phyloP scores from a whole-genome alignment of 2,888 invertebrate genomes.

The Eudemis profundana region DNA sequence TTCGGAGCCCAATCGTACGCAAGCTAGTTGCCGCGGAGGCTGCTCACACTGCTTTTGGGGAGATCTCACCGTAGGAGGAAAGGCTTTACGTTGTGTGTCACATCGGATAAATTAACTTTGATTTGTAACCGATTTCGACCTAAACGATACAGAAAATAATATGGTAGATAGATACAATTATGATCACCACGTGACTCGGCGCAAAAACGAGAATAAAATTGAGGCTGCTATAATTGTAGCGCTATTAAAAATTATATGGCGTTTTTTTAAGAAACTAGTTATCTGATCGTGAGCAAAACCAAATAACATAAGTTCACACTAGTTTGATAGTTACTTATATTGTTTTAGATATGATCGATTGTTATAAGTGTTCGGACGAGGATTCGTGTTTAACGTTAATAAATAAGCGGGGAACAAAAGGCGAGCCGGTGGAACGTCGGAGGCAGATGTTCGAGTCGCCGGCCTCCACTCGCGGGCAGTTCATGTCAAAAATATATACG shows the following conservation, averaged over 20 bases:
- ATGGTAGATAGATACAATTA: conserved; percentile 1
- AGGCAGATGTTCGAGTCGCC: conserved; percentile 9
- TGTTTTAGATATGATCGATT: conserved; percentile 9
- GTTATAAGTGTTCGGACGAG: not conserved
- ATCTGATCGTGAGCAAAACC: conserved; percentile 12
- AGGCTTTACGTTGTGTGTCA: not conserved
- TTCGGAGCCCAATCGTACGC: conserved; percentile 52
- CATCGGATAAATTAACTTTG: not conserved
- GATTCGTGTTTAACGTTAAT: conserved; percentile 17
- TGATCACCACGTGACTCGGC: conserved; percentile 9
- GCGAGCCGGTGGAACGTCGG: conserved; percentile 1
- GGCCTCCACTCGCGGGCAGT: not conserved
- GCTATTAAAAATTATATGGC: conserved; percentile 25
- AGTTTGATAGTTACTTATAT: conserved; percentile 6
- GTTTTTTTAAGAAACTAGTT: conserved; percentile 15
- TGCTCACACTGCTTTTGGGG: not conserved
- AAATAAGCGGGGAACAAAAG: conserved; percentile 16
- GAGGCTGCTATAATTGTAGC: conserved; percentile 21
- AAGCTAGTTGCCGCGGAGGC: conserved; percentile 4
- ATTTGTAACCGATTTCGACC: not conserved
- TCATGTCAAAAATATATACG: not conserved
- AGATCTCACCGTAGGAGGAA: not conserved
- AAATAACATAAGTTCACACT: conserved; percentile 7
- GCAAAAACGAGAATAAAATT: conserved; percentile 18
- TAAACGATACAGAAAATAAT: not conserved